A percentile compares a stretch with the other conserved stretches of the same genome.
phyloP scores from a whole-genome alignment of 2,113 vertebrate species.

The Indicator maculatus region DNA sequence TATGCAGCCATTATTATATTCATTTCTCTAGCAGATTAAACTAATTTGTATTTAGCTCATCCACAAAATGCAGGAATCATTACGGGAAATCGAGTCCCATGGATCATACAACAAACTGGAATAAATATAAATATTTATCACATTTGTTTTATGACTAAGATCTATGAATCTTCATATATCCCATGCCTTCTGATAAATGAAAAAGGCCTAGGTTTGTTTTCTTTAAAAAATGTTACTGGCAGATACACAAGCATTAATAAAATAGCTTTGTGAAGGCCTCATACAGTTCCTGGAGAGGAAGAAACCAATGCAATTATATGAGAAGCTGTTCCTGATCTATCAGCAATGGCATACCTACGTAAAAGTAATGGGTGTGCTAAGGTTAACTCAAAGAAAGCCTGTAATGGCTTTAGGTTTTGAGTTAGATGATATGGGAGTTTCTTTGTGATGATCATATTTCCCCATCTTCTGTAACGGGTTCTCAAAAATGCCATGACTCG shows the following conservation, averaged over 20 bases:
- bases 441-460: neutral
- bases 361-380: neutral
- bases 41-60: conserved; percentile 7
- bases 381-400: neutral
- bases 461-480: neutral
- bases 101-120: neutral
- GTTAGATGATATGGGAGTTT: neutral
- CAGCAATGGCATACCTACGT: neutral
- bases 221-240: neutral
- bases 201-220: neutral
- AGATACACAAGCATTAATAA: neutral
- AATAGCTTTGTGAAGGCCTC: neutral
- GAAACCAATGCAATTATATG: neutral
- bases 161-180: neutral
- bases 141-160: neutral
- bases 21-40: conserved; percentile 13
- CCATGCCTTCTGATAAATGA: neutral
- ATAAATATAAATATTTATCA: neutral
- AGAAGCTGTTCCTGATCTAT: neutral
- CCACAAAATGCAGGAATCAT: neutral
- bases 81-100: neutral
- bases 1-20: neutral
- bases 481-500: neutral
- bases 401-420: neutral
- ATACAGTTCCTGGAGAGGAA: neutral